phyloP scores from a whole-genome alignment of 2,888 invertebrate species.

The Teleogryllus oceanicus region DNA sequence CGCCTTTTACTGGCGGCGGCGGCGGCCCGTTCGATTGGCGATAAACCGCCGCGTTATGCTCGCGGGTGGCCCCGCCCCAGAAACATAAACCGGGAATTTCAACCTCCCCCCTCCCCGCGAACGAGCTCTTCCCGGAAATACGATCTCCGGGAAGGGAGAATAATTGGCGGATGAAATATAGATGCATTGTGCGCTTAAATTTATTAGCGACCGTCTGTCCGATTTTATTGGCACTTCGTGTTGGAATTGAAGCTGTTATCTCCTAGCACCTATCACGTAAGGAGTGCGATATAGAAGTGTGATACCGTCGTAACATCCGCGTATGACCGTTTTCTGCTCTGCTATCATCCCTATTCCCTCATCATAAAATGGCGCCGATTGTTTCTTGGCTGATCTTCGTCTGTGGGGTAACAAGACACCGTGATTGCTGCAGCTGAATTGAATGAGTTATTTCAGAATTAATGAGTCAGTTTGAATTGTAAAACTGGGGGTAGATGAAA shows the following conservation, averaged over 20 bases:
- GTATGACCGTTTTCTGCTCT: background rate
- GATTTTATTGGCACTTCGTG: background rate
- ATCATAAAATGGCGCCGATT: background rate
- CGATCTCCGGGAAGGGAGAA: background rate
- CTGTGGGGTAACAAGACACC: background rate
- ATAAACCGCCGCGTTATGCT: background rate
- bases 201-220: background rate
- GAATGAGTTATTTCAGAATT: no score
- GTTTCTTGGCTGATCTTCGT: background rate
- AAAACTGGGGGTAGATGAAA: no score
- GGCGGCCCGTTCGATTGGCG: background rate
- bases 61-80: background rate
- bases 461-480: no score
- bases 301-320: background rate
- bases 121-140: background rate
- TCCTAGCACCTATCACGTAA: background rate
- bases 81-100: constrained; percentile 1
- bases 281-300: background rate
- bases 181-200: constrained; percentile 18
- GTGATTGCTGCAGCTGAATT: background rate
- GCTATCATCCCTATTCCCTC: background rate
- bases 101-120: background rate
- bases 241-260: background rate
- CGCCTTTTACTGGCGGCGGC: background rate
- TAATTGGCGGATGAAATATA: background rate